These are phyloP conservation scores for Oncorhynchus nerka DNA, from an alignment of 2,113 vertebrate species.

Conservation along the genomic window DNA sequence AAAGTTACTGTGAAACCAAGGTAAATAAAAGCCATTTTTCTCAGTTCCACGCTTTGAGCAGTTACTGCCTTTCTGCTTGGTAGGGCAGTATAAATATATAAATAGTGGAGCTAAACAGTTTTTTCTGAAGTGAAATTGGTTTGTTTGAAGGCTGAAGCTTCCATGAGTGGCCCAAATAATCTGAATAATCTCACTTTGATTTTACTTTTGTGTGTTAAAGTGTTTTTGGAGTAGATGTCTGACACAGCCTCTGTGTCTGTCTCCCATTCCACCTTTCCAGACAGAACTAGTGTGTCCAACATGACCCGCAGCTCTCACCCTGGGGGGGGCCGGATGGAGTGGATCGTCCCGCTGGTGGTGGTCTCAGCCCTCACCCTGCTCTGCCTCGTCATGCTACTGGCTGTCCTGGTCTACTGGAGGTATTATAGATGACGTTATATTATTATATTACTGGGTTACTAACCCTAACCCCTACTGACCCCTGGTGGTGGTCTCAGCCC, in stretches of 20 bases:
- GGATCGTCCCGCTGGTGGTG: slow-evolving; percentile 95
- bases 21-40: too few species aligned
- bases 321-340: slow-evolving; percentile 87
- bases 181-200: too few species aligned
- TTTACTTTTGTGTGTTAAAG: too few species aligned
- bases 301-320: slow-evolving; percentile 55
- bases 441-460: not conserved
- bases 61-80: too few species aligned
- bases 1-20: too few species aligned
- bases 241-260: not conserved
- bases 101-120: too few species aligned
- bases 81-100: too few species aligned
- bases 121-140: too few species aligned
- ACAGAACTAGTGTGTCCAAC: slow-evolving; percentile 78
- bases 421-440: slow-evolving; percentile 60
- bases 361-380: slow-evolving; percentile 95
- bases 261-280: slow-evolving; percentile 42
- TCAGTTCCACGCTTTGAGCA: too few species aligned
- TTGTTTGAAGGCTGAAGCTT: too few species aligned
- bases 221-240: too few species aligned
- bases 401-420: slow-evolving; percentile 98
- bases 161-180: too few species aligned
- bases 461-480: slow-evolving; percentile 52
- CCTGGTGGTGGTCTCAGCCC: slow-evolving; percentile 92
- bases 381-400: slow-evolving; percentile 93